Conservation (phyloP, 1,140 invertebrate species). For the Frieseomelitta varia region DNA sequence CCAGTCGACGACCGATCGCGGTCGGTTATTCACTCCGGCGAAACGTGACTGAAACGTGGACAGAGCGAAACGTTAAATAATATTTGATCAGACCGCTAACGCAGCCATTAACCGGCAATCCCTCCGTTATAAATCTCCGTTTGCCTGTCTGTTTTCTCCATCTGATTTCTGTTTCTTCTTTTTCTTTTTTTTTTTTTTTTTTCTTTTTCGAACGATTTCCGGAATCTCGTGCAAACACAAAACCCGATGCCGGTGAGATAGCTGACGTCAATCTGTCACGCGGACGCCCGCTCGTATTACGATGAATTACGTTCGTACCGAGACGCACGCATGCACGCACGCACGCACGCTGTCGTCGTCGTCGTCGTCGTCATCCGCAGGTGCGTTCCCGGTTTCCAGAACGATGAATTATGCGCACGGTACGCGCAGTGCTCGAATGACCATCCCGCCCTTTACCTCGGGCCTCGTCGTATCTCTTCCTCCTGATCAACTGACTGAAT, state of each 20-base stretch:
- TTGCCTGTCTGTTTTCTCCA: background rate
- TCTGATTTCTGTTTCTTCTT: background rate
- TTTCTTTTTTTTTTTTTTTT: background rate
- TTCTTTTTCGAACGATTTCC: background rate
- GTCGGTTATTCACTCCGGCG: slow-evolving; percentile 13
- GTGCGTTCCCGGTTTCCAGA: background rate
- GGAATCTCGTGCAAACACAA: background rate
- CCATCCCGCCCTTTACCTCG: background rate
- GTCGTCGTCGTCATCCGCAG: slow-evolving; percentile 14
- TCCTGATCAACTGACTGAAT: too few relatives aligned
- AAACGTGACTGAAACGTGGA: slow-evolving; percentile 37
- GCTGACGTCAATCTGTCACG: slow-evolving; percentile 33
- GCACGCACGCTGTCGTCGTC: background rate
- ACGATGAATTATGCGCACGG: slow-evolving; percentile 16
- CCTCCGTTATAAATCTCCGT: slow-evolving; percentile 2
- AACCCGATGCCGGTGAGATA: background rate
- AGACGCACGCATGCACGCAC: slow-evolving; percentile 10
- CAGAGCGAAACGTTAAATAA: slow-evolving; percentile 15
- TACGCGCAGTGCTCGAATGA: slow-evolving; percentile 6
- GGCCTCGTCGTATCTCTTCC: background rate
- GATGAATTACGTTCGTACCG: slow-evolving; percentile 6
- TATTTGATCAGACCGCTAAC: slow-evolving; percentile 26
- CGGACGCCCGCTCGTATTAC: background rate
- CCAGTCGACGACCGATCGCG: background rate
- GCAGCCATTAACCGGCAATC: background rate